A percentile compares a stretch with the other conserved stretches of the same genome.
Conservation (phyloP, 2,888 invertebrate species). For the Asteroscopus sphinx region DNA sequence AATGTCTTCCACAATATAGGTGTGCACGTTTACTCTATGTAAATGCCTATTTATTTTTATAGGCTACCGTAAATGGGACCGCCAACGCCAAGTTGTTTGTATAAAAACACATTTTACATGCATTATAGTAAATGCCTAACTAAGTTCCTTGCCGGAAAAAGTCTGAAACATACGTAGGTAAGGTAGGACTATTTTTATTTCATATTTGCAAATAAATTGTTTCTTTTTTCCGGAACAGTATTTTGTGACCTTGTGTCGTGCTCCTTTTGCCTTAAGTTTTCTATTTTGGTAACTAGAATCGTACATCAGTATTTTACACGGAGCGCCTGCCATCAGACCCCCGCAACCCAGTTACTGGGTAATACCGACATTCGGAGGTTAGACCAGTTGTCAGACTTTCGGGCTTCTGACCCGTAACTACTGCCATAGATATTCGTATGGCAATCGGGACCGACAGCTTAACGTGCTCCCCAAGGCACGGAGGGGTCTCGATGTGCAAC, state of each 20-base stretch:
- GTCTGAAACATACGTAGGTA: slow-evolving; percentile 6
- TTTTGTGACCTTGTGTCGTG: no score
- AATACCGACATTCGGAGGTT: no score
- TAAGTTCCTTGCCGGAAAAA: slow-evolving; percentile 31
- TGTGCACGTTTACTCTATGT: slow-evolving; percentile 37
- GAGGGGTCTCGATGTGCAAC: no score
- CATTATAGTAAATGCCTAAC: slow-evolving; percentile 50
- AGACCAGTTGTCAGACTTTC: no score
- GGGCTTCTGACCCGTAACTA: no score
- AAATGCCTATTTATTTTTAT: slow-evolving; percentile 57
- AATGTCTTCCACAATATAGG: slow-evolving; percentile 12
- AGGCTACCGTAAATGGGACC: slow-evolving; percentile 43
- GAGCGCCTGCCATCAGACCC: no score
- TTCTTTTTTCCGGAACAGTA: slow-evolving; percentile 12
- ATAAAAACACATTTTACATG: slow-evolving; percentile 54
- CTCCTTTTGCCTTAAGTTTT: background rate
- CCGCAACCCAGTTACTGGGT: no score
- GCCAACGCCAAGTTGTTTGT: slow-evolving; percentile 48
- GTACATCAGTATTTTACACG: background rate
- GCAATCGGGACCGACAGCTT: no score
- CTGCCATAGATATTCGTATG: no score
- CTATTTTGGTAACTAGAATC: background rate
- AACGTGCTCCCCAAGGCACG: no score
- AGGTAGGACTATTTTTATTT: slow-evolving; percentile 5
- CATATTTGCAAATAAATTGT: slow-evolving; percentile 27